Evolutionary conservation across 2,113 vertebrate species (phyloP).

Genomic region (Corvus moneduloides): DNA sequence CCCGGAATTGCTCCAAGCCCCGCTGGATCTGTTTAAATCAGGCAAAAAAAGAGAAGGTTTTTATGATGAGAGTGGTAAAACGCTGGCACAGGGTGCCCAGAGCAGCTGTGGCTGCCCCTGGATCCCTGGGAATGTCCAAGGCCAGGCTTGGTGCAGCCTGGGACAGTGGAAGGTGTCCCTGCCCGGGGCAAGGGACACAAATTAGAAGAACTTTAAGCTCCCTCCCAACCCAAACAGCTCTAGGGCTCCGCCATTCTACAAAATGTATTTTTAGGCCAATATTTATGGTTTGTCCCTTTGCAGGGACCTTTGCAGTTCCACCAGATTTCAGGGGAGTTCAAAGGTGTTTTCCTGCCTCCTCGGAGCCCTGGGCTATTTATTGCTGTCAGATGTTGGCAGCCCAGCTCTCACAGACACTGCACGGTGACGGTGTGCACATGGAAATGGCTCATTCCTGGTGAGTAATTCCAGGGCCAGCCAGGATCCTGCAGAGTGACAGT

Average conservation of each 20-base stretch:
- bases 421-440: accelerated
- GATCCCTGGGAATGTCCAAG: background rate
- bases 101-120: background rate
- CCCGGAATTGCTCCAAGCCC: background rate
- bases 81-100: background rate
- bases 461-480: background rate
- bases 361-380: background rate
- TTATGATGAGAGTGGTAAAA: background rate
- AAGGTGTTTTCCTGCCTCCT: constrained; percentile 24
- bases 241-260: background rate
- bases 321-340: background rate
- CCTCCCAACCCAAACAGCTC: background rate
- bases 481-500: background rate
- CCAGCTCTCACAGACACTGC: background rate
- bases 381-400: background rate
- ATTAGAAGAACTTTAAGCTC: background rate
- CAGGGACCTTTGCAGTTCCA: background rate
- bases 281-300: background rate
- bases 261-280: background rate
- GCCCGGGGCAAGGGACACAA: background rate
- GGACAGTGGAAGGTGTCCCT: accelerated
- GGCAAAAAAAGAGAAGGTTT: background rate
- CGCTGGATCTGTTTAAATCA: accelerated
- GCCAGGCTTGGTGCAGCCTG: background rate
- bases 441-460: background rate